Evolutionary conservation across 2,888 invertebrate genomes (phyloP).

Genomic region (Tupiocoris notatus): DNA sequence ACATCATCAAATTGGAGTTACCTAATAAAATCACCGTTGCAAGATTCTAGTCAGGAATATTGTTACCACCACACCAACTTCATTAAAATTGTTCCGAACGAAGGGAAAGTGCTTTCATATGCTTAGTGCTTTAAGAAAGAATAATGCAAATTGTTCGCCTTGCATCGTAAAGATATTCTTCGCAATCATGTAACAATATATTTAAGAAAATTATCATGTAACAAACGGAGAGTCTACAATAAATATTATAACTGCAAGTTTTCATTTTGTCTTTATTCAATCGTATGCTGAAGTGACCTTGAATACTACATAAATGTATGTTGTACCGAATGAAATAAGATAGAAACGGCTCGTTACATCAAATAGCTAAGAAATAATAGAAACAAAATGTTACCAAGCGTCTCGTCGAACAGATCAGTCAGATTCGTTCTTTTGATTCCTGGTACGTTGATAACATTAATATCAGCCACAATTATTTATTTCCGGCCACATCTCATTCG

Average conservation of each 20-base stretch:
- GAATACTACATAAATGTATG: no score
- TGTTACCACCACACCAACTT: constrained; percentile 24
- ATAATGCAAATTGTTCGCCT: constrained; percentile 21
- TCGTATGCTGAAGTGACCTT: neutral
- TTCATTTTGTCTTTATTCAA: constrained; percentile 17
- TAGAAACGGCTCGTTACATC: no score
- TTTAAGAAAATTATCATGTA: constrained; percentile 23
- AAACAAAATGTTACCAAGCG: no score
- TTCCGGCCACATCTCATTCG: no score
- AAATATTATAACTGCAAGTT: constrained; percentile 35
- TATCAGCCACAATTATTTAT: no score
- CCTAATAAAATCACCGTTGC: constrained; percentile 5
- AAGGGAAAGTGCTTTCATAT: constrained; percentile 23
- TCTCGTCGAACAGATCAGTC: no score
- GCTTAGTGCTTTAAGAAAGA: constrained; percentile 33
- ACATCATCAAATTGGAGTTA: neutral
- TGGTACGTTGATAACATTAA: no score
- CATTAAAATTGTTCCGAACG: neutral
- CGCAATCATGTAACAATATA: constrained; percentile 5
- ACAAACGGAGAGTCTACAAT: constrained; percentile 38
- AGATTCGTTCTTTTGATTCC: no score
- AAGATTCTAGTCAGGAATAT: neutral
- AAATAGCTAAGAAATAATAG: no score
- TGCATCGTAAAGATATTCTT: constrained; percentile 9
- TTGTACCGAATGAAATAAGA: no score